A percentile compares a stretch with the other conserved stretches of the same genome.
phyloP scores from a whole-genome alignment of 2,113 vertebrate genomes.

The Coregonus clupeaformis region DNA sequence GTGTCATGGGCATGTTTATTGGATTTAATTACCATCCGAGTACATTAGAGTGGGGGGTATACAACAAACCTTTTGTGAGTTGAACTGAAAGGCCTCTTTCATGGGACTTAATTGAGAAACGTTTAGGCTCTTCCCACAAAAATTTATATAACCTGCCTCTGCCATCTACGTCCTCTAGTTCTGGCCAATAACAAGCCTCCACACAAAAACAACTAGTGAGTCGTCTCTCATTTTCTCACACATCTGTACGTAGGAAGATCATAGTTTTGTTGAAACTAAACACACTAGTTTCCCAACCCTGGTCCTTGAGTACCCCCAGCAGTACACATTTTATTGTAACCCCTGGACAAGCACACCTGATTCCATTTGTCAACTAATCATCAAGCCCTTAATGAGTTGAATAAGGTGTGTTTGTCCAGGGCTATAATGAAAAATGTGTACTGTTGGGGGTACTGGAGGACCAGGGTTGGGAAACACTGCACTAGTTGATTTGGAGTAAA shows the following conservation, averaged over 20 bases:
- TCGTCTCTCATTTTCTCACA: neutral
- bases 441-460: too few relatives aligned
- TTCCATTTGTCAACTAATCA: too few relatives aligned
- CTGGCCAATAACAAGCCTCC: slow-evolving; percentile 14
- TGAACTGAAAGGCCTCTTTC: slow-evolving; percentile 67
- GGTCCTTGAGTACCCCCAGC: too few relatives aligned
- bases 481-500: neutral
- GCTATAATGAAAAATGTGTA: too few relatives aligned
- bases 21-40: slow-evolving; percentile 39
- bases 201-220: slow-evolving; percentile 16
- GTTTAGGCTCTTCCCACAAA: slow-evolving; percentile 51
- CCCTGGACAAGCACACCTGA: too few relatives aligned
- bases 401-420: too few relatives aligned
- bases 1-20: slow-evolving; percentile 41
- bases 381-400: too few relatives aligned
- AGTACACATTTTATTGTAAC: too few relatives aligned
- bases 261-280: too few relatives aligned
- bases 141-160: slow-evolving; percentile 62
- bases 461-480: too few relatives aligned
- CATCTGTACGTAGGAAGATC: too few relatives aligned
- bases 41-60: slow-evolving; percentile 31
- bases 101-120: slow-evolving; percentile 57
- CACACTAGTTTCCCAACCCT: too few relatives aligned
- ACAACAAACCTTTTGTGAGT: slow-evolving; percentile 59
- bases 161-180: slow-evolving; percentile 30